These are phyloP conservation scores for Ypsolopha sequella DNA, from an alignment of 2,888 invertebrate genomes.

Conservation along the genomic window DNA sequence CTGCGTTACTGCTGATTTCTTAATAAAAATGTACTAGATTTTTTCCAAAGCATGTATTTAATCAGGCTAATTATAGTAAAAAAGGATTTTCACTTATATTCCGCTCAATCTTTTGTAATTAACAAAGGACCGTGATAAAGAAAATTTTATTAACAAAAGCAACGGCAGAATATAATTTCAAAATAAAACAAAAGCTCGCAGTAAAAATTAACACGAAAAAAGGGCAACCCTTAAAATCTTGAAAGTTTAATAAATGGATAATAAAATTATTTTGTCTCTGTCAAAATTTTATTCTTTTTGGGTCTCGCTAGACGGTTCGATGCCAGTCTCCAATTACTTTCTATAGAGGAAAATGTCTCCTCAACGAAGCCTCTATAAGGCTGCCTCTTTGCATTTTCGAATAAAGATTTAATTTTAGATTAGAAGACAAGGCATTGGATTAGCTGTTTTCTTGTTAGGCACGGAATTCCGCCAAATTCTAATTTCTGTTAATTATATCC, in stretches of 20 bases:
- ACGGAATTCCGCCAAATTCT: slow-evolving; percentile 3
- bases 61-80: no score
- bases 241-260: slow-evolving; percentile 30
- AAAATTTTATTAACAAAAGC: not conserved
- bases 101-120: no score
- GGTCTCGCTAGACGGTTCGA: slow-evolving; percentile 30
- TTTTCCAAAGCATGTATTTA: not conserved
- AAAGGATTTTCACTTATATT: no score
- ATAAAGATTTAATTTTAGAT: slow-evolving; percentile 58
- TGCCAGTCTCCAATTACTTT: slow-evolving; percentile 47
- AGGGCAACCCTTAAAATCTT: slow-evolving; percentile 11
- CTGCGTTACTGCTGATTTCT: no score
- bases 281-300: slow-evolving; percentile 32
- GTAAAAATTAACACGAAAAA: not conserved
- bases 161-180: not conserved
- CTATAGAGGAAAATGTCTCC: slow-evolving; percentile 41
- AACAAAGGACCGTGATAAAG: not conserved
- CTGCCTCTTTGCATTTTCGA: slow-evolving; percentile 33
- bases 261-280: slow-evolving; percentile 40
- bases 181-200: not conserved
- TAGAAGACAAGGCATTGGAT: slow-evolving; percentile 22
- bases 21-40: not conserved
- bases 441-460: slow-evolving; percentile 8
- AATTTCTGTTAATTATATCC: not conserved
- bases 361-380: slow-evolving; percentile 35